Evolutionary conservation across 2,888 invertebrate species (phyloP), one percentile per base, ranked within the genome.

Genomic region (Chironomus riparius): DNA sequence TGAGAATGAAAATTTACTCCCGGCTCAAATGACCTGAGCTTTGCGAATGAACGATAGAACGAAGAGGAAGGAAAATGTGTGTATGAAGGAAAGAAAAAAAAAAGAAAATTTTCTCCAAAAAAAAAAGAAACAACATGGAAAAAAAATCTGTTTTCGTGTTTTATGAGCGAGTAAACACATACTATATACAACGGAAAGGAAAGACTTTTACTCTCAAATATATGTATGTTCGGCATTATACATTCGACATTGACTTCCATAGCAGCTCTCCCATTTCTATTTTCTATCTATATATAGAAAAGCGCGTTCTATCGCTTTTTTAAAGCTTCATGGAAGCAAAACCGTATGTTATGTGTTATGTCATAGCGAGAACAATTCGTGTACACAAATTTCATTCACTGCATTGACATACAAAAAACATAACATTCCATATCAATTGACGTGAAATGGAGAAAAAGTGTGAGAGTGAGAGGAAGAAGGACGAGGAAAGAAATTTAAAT

Each of bases 121-220:
- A 50, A 50, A 50, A 50, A 4, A 24, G 4, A 15, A 56, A 56
- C n/a, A 56, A 56, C 56, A 56, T 56, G 56, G 56, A 56, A 56
- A 50, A 28, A 28, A 38, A 56, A 56, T 56, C 56, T 56, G 56
- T 56, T 56, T 38, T 38, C 38, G 38, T 38, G 38, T 38, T 38
- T 56, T 56, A 18, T 15, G 56, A 56, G 56, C 56, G 15, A 65
- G 13, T 24, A 18, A 65, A 21, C 21, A 56, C 56, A 56, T 18
- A 15, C 56, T n/a, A 18, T n/a, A 18, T n/a, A 56, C 15, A 24
- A 21, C 12, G 65, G 21, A 24, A 24, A 24, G 21, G 21, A 65
- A 21, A 65, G 22, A 65, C 65, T 65, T 65, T 65, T 65, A 65
- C 65, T 65, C 65, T 65, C 65, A 65, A 21, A 65, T 28, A 28